Base-by-base conservation (phyloP, 1,140 invertebrate genomes). In the Battus philenor region DNA sequence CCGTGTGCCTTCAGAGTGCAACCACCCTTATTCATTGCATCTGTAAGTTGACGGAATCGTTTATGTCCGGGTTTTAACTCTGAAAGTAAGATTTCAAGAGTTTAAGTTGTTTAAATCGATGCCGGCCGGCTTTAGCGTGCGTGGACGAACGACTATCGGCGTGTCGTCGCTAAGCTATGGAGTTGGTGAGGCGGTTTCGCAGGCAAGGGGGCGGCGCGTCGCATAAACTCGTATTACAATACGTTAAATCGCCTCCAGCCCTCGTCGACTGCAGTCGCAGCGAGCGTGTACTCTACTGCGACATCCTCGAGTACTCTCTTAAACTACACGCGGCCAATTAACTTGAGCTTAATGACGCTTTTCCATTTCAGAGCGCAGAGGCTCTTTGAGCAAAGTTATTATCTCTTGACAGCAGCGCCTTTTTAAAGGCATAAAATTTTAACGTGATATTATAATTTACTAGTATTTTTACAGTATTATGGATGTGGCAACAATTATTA, bases 231-330 rank as follows among this genome's bases (percentile, higher is more conserved):
- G 54, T 66, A 70, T 75, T 70, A 73, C 66, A 73, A 75, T 73
- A 82, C 63, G 68, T 69, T 71, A 76, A 70, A 75, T 61, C 66
- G 68, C 64, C 63, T 69, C 52, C 56, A 69, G 59, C 68, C 64
- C 68, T 68, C 56, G 53, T 29, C 51, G 55, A 60, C 57, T 63
- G 56, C 54, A 67, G 63, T 63, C 62, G 66, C 53, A 59, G 59
- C 57, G 33, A 17, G 59, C 50, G 47, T 47, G 54, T 57, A 55
- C 32, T 59, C 57, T 51, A 59, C 56, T 48, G 46, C 47, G 54
- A 65, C 58, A 64, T 55, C 33, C 48, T 61, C 48, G 50, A 65
- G 58, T 54, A 58, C 50, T 51, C 59, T 55, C 58, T 52, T 47
- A 49, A 54, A 16, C 44, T 51, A 66, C 57, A 62, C 50, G 66